Conservation (phyloP, 2,113 vertebrate species). For the Scomber japonicus region DNA sequence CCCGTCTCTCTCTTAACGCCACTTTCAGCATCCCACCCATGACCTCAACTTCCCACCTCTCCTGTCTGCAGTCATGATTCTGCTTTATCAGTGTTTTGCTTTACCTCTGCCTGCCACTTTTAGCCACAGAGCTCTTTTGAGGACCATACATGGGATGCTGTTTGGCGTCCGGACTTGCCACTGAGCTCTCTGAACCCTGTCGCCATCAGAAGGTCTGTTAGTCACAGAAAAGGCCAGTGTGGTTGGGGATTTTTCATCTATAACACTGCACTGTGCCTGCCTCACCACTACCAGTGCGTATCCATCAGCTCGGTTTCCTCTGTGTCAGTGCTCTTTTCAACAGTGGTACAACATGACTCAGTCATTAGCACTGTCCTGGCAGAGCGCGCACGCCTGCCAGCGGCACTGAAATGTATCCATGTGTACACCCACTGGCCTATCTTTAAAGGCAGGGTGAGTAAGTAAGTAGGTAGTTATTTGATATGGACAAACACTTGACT, state of each 20-base stretch:
- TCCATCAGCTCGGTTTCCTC: slow-evolving; percentile 25
- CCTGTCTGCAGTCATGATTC: slow-evolving; percentile 42
- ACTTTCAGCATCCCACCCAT: slow-evolving; percentile 13
- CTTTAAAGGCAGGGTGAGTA: slow-evolving; percentile 59
- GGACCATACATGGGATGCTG: neutral
- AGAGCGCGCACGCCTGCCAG: slow-evolving; percentile 23
- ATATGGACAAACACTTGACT: slow-evolving; percentile 26
- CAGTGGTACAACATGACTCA: slow-evolving; percentile 52
- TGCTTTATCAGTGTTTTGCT: slow-evolving; percentile 44
- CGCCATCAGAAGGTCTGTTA: neutral
- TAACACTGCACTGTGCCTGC: slow-evolving; percentile 6
- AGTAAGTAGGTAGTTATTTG: slow-evolving; percentile 37
- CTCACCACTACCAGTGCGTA: neutral
- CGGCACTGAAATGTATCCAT: slow-evolving; percentile 54
- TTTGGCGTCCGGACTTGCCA: slow-evolving; percentile 1
- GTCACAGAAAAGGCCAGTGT: slow-evolving; percentile 15
- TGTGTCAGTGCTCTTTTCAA: slow-evolving; percentile 10
- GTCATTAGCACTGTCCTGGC: slow-evolving; percentile 8
- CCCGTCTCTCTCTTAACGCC: slow-evolving; percentile 1
- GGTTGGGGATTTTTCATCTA: slow-evolving; percentile 20
- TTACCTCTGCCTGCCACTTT: slow-evolving; percentile 6
- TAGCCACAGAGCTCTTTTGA: slow-evolving; percentile 20
- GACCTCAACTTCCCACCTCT: slow-evolving; percentile 42
- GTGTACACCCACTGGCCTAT: slow-evolving; percentile 48
- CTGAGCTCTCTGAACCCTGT: neutral